Conservation (phyloP, 1,140 invertebrate species). For the Neodiprion fabricii region DNA sequence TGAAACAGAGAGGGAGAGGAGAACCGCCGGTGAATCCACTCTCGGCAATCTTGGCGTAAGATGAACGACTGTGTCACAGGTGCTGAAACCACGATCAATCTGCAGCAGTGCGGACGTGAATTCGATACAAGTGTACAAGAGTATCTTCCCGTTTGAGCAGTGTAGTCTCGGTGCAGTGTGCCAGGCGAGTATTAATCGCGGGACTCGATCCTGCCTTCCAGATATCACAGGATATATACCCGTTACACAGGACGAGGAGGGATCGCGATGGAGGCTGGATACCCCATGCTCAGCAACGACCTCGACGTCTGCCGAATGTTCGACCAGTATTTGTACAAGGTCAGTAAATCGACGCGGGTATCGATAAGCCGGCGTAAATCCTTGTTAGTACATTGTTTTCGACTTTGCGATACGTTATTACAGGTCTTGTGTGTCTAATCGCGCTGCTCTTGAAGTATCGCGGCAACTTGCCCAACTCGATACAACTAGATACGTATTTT, state of each 20-base stretch:
- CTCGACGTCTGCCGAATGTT: slow-evolving; percentile 73
- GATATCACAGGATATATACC: background rate
- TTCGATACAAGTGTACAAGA: no score
- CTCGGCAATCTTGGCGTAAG: slow-evolving; percentile 26
- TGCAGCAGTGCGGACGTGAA: slow-evolving; percentile 19
- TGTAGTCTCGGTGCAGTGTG: no score
- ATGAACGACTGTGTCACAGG: slow-evolving; percentile 58
- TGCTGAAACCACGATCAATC: slow-evolving; percentile 52
- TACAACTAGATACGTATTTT: background rate
- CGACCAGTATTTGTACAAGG: slow-evolving; percentile 73
- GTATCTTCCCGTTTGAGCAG: no score
- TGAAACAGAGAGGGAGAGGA: background rate
- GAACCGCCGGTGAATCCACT: slow-evolving; percentile 12
- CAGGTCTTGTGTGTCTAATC: background rate
- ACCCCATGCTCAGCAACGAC: slow-evolving; percentile 67
- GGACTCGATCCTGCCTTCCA: background rate
- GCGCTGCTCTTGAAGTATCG: background rate
- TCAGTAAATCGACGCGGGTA: slow-evolving; percentile 40
- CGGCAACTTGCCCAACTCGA: background rate
- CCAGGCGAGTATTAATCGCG: background rate
- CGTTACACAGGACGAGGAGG: slow-evolving; percentile 44
- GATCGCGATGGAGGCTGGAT: slow-evolving; percentile 69
- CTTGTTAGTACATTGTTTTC: no score
- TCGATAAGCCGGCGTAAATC: background rate
- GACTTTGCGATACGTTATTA: no score